phyloP scores from a whole-genome alignment of 2,113 vertebrate genomes.

The Greenwoodochromis staneri region DNA sequence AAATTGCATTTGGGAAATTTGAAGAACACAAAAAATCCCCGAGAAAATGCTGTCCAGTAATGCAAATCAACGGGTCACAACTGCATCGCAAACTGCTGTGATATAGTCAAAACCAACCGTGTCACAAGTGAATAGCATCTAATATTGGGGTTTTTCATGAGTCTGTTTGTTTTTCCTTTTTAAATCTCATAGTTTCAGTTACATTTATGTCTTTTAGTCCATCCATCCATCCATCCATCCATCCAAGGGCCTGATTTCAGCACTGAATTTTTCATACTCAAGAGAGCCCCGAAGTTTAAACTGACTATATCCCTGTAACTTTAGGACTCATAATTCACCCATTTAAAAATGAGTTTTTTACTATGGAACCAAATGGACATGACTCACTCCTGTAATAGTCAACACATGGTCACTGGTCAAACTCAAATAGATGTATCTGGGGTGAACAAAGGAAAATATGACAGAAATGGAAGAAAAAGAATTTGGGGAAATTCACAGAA shows the following conservation, averaged over 20 bases:
- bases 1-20: neutral
- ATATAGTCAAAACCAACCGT: neutral
- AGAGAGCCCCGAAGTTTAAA: neutral
- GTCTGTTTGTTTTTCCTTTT: neutral
- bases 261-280: neutral
- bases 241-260: neutral
- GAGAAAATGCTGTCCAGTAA: fast-evolving
- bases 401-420: slow-evolving; percentile 1
- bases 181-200: neutral
- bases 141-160: neutral
- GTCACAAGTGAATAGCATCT: neutral
- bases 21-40: neutral
- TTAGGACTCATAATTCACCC: neutral
- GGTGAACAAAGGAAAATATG: neutral
- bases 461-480: neutral
- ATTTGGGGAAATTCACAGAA: neutral
- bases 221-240: neutral
- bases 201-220: neutral
- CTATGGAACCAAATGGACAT: neutral
- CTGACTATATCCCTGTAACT: neutral
- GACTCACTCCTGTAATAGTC: neutral
- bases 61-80: neutral
- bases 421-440: neutral
- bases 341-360: neutral
- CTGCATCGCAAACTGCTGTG: neutral